phyloP scores from a whole-genome alignment of 1,140 invertebrate genomes.

The Scaptomyza hsui region DNA sequence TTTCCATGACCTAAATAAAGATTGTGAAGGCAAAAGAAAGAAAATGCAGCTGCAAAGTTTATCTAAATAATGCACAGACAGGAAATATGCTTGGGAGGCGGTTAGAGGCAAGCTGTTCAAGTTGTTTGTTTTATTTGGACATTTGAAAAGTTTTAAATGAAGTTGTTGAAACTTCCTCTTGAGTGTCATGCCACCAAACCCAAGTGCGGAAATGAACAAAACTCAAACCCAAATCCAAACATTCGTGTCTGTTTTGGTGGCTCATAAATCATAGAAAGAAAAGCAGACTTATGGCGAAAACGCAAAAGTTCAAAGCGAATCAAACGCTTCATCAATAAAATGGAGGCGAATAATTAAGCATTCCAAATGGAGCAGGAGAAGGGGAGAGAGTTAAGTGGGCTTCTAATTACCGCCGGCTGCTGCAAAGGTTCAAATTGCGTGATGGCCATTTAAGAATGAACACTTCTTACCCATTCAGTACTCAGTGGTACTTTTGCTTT shows the following conservation, averaged over 20 bases:
- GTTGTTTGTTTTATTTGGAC: conserved; percentile 66
- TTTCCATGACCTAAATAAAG: conserved; percentile 35
- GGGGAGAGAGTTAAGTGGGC: conserved; percentile 19
- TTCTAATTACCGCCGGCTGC: conserved; percentile 63
- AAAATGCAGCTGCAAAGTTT: conserved; percentile 38
- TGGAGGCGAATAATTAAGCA: conserved; percentile 4
- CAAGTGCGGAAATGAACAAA: conserved; percentile 25
- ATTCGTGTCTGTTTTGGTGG: conserved; percentile 11
- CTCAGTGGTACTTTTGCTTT: conserved; percentile 45
- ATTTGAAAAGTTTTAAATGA: conserved; percentile 54
- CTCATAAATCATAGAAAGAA: conserved; percentile 51
- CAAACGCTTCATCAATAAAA: background rate
- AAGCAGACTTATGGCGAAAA: conserved; percentile 53
- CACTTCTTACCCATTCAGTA: conserved; percentile 1
- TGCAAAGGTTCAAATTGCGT: conserved; percentile 44
- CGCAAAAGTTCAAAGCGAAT: conserved; percentile 49
- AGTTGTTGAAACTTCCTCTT: conserved; percentile 51
- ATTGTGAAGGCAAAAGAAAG: conserved; percentile 7
- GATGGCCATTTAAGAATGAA: conserved; percentile 41
- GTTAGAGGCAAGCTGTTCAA: conserved; percentile 13
- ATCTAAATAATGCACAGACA: conserved; percentile 40
- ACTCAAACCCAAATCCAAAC: background rate
- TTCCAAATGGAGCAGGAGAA: background rate
- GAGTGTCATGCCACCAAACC: conserved; percentile 21
- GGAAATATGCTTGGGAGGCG: conserved; percentile 42